A percentile compares a stretch with the other conserved stretches of the same genome.
These are phyloP conservation scores for Etheostoma spectabile DNA, from an alignment of 2,113 vertebrate genomes.

Conservation along the genomic window DNA sequence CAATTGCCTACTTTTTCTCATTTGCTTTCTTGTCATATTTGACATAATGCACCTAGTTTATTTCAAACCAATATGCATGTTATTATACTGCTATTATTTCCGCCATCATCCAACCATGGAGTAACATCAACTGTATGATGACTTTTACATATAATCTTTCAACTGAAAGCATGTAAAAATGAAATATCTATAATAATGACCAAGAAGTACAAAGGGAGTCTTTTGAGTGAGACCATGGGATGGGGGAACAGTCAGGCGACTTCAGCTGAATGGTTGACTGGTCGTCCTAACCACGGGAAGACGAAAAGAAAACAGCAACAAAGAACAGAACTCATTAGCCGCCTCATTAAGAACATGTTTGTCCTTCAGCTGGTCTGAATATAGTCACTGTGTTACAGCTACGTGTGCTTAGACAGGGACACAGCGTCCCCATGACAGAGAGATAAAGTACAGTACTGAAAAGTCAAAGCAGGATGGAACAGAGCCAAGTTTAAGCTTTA, in stretches of 20 bases:
- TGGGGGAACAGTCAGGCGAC: conserved; percentile 29
- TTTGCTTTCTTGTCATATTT: conserved; percentile 45
- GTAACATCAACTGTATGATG: background rate
- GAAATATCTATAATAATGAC: conserved; percentile 25
- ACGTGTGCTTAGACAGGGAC: conserved; percentile 47
- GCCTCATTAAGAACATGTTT: conserved; percentile 78
- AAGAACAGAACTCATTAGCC: conserved; percentile 76
- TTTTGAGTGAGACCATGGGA: conserved; percentile 17
- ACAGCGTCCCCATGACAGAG: conserved; percentile 55
- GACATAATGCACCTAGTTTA: background rate
- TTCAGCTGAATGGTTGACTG: conserved; percentile 52
- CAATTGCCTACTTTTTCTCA: conserved; percentile 60
- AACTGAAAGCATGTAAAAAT: conserved; percentile 20
- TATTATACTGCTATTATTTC: background rate
- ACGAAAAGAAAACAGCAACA: conserved; percentile 48
- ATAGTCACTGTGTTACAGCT: conserved; percentile 58
- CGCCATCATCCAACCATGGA: background rate
- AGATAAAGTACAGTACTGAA: conserved; percentile 61
- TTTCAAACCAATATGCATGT: background rate
- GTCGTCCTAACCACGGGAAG: conserved; percentile 49
- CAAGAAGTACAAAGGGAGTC: conserved; percentile 7
- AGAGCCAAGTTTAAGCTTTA: conserved; percentile 46
- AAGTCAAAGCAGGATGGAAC: conserved; percentile 41
- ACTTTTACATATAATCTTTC: conserved; percentile 40
- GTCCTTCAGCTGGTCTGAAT: conserved; percentile 75